Evolutionary conservation across 2,888 invertebrate genomes (phyloP), one percentile per base, ranked within the genome.

Genomic region (Ophion obscuratus): DNA sequence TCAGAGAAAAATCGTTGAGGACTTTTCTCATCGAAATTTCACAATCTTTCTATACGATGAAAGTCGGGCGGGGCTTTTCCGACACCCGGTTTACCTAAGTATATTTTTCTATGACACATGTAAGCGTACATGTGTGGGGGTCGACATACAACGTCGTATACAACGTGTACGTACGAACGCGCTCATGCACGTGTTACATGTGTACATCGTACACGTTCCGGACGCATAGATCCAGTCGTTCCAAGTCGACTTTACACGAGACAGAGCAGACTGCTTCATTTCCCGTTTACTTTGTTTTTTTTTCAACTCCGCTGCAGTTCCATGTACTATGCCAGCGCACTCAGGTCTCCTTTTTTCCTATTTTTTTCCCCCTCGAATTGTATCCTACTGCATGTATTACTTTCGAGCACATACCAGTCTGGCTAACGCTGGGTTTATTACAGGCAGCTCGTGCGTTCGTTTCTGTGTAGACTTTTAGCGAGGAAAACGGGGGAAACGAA

Each of bases 211-310:
- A 76, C 68, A 62, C n/a, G 36, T 68, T 31, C 31, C 2, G 24
- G 47, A n/a, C 61, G 67, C 47, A 68, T 81, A 47, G 74, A 77
- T 66, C 44, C 27, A 71, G 64, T 59, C 73, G 66, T 31, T 73
- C 66, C 47, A 17, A 71, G 80, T 67, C 67, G 40, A 40, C 73
- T 67, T 68, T 57, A 66, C 59, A 59, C 73, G 64, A 53, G 59
- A 80, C 75, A 75, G 80, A 66, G 71, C 80, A 64, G 84, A 66
- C 75, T 71, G 84, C 75, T 71, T 75, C 66, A 61, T 80, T 80
- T 84, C 80, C 84, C 84, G 80, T 84, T 84, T 68, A 66, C 67
- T 66, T 78, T 74, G 20, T 27, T 44, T 74, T 57, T 44, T 44
- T 61, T 81, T 36, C n/a, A n/a, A 17, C 59, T 59, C 31, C 27